phyloP scores from a whole-genome alignment of 2,113 vertebrate genomes.

The Aramus guarauna region DNA sequence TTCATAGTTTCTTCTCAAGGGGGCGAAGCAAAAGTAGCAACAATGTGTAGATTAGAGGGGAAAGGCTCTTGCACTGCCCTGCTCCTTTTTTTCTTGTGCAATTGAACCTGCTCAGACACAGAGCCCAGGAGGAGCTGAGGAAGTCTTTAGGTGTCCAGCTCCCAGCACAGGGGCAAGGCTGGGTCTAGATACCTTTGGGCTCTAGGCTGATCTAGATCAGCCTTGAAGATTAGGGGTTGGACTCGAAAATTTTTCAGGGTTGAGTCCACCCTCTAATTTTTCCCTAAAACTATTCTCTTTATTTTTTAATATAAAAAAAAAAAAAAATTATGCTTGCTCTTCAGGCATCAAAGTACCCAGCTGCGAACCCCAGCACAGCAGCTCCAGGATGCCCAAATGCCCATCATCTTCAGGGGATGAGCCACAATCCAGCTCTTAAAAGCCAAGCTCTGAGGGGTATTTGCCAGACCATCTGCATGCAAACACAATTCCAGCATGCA shows the following conservation, averaged over 20 bases:
- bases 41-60: not conserved
- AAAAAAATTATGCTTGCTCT: not conserved
- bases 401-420: not conserved
- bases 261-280: rapidly evolving
- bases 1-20: not conserved
- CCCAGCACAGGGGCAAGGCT: not conserved
- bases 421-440: not conserved
- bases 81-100: not conserved
- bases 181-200: not conserved
- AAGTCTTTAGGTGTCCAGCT: not conserved
- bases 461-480: not conserved
- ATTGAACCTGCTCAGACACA: rapidly evolving
- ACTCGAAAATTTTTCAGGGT: not conserved
- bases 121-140: not conserved
- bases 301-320: not conserved
- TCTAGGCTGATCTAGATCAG: not conserved
- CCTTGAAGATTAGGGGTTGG: not conserved
- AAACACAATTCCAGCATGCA: not conserved
- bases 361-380: not conserved
- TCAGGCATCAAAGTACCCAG: not conserved
- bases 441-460: not conserved
- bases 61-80: not conserved
- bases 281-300: not conserved
- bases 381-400: not conserved
- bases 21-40: not conserved